Base-by-base conservation (phyloP, 2,113 vertebrate genomes). In the Engraulis encrasicolus region DNA sequence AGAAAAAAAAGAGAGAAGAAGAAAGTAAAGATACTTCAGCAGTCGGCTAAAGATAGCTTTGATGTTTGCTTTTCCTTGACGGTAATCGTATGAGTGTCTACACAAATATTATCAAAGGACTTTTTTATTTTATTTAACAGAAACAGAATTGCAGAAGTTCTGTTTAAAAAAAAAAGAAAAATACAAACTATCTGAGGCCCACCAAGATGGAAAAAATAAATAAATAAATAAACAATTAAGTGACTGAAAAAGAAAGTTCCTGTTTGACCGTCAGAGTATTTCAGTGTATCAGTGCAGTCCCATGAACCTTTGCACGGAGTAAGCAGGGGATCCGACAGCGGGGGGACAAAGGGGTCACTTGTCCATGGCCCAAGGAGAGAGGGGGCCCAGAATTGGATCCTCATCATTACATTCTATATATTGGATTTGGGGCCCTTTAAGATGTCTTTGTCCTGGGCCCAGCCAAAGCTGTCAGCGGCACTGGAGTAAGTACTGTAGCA, bases 21-120 rank as follows among this genome's bases (percentile, higher is more conserved):
- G 52, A 20, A 81, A 81, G 12, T 31, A 20, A 38, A 38, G 36
- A 37, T 52, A 19, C 49, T 52, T 38, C 12, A 36, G 52, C 52
- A 58, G 52, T 6, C 17, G 6, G n/a, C 1, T 18, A 54, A 74
- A 27, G 12, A 74, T 34, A 31, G 27, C 80, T 81, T 81, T 81
- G 80, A 81, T 61, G 50, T 81, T 58, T 58, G 4, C 50, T 45
- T 40, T 81, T 58, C 54, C 66, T 38, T 9, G 54, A 2, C 34
- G 7, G 2, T 40, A 81, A 66, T 40, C 80, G 58, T 54, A 38
- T 61, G 50, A 40, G 52, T 40, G 50, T 61, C 50, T 23, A 81
- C 31, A 40, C 80, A 15, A 37, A 20, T 40, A 40, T 81, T 81
- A 81, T 61, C 52, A 81, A 81, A 81, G 20, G 52, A 14, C 50